Evolutionary conservation across 2,888 invertebrate species (phyloP).

Genomic region (Tolmerus cingulatus): DNA sequence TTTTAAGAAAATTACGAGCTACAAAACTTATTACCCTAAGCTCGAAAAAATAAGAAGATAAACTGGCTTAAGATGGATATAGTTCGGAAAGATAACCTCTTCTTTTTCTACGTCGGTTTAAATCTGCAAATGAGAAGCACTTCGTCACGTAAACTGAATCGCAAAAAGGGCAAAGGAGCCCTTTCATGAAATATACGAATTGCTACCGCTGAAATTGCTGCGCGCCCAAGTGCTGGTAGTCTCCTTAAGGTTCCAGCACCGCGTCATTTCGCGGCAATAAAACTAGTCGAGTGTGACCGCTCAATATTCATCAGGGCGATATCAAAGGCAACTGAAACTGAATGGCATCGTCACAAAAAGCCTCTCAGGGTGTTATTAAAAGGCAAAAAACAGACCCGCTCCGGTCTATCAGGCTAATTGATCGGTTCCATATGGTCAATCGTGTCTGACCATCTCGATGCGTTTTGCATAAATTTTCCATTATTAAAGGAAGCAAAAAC

Average conservation of each 20-base stretch:
- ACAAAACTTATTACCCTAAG: no score
- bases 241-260: not conserved
- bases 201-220: not conserved
- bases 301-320: slow-evolving; percentile 50
- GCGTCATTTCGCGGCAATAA: slow-evolving; percentile 48
- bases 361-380: slow-evolving; percentile 44
- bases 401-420: slow-evolving; percentile 59
- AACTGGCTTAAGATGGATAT: no score
- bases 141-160: not conserved
- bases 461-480: slow-evolving; percentile 47
- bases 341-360: slow-evolving; percentile 45
- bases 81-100: no score
- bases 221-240: not conserved
- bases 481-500: slow-evolving; percentile 40
- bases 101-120: no score
- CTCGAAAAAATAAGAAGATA: no score
- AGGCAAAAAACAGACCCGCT: slow-evolving; percentile 48
- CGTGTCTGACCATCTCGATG: slow-evolving; percentile 52
- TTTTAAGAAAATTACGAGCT: no score
- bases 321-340: slow-evolving; percentile 45
- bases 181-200: not conserved
- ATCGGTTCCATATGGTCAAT: slow-evolving; percentile 64
- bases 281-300: slow-evolving; percentile 49
- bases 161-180: not conserved
- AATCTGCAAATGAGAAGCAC: not conserved